phyloP scores from a whole-genome alignment of 2,797 vertebrate genomes.

The Enteromius radiatus region DNA sequence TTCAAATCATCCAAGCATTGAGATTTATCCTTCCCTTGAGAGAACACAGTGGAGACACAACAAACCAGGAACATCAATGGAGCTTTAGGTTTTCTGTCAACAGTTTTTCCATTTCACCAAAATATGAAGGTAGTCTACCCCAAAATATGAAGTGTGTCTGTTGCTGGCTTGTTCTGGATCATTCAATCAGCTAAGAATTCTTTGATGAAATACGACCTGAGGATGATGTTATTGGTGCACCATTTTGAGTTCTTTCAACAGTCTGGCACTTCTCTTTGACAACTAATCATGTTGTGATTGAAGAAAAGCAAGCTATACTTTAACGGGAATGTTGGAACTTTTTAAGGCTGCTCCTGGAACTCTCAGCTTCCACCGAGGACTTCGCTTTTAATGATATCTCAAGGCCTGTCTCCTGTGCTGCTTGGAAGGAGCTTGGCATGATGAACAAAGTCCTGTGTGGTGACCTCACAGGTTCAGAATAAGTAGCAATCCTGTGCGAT shows the following conservation, averaged over 20 bases:
- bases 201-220: constrained; percentile 18
- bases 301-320: constrained; percentile 42
- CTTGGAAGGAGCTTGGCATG: constrained; percentile 55
- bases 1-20: constrained; percentile 15
- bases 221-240: constrained; percentile 9
- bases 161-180: constrained; percentile 3
- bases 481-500: constrained; percentile 48
- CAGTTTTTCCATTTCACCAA: constrained; percentile 19
- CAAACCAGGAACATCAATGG: constrained; percentile 1
- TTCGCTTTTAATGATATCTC: constrained; percentile 51
- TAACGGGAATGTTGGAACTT: constrained; percentile 42
- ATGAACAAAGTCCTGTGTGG: constrained; percentile 35
- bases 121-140: neutral
- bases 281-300: constrained; percentile 39
- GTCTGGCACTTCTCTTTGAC: constrained; percentile 34
- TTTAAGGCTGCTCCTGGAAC: constrained; percentile 39
- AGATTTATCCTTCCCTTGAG: constrained; percentile 16
- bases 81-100: neutral
- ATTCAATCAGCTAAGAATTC: constrained; percentile 10
- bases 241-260: constrained; percentile 16
- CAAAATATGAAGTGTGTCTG: constrained; percentile 5
- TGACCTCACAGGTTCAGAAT: constrained; percentile 56
- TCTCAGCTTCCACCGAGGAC: constrained; percentile 45
- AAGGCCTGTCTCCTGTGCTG: constrained; percentile 46
- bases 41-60: constrained; percentile 23